Percentiles rank a stretch among this genome's conserved stretches.
phyloP scores from a whole-genome alignment of 2,888 invertebrate genomes.

The Hypomecis atomaria region DNA sequence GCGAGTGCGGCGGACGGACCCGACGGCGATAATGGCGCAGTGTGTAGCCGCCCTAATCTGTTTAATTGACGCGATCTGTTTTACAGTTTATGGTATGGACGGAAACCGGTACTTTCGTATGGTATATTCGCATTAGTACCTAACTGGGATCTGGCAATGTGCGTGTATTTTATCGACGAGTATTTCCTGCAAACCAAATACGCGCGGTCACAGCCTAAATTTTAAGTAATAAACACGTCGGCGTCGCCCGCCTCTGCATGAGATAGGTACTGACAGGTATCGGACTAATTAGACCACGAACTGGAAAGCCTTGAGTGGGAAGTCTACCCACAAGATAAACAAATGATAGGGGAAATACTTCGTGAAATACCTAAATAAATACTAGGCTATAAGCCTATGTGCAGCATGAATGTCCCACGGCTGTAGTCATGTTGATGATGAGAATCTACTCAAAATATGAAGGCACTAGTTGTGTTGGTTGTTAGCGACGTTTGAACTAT shows the following conservation, averaged over 20 bases:
- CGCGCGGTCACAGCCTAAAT: neutral
- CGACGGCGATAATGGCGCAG: slow-evolving; percentile 40
- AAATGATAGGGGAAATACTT: no score
- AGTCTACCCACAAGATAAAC: no score
- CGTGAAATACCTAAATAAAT: no score
- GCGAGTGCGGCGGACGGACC: slow-evolving; percentile 37
- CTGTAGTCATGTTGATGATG: no score
- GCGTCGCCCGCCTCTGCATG: neutral
- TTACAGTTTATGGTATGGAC: slow-evolving; percentile 24
- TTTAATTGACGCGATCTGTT: slow-evolving; percentile 33
- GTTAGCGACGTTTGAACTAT: no score
- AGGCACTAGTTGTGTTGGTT: no score
- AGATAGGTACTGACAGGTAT: no score
- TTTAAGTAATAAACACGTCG: neutral
- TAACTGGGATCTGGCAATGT: slow-evolving; percentile 1
- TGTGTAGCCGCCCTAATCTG: slow-evolving; percentile 38
- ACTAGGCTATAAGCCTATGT: no score
- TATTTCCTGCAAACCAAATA: slow-evolving; percentile 1
- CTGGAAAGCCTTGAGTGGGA: no score
- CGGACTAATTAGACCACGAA: no score
- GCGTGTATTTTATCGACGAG: neutral
- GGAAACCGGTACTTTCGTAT: slow-evolving; percentile 17
- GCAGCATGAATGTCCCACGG: no score
- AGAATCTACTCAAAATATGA: no score
- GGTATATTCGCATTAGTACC: neutral